Conservation (phyloP, 2,888 invertebrate species). For the Nomada flava region DNA sequence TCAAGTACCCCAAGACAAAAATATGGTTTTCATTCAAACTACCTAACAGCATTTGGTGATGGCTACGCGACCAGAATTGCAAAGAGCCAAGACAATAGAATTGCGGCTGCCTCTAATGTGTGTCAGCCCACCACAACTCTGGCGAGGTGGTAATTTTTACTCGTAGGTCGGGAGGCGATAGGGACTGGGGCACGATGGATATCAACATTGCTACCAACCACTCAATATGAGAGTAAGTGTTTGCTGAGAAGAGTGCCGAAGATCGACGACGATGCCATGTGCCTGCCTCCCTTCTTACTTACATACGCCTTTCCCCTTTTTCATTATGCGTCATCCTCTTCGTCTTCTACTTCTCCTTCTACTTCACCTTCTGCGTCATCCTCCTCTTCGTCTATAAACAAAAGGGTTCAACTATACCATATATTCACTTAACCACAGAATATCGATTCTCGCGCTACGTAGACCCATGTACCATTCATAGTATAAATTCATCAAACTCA, state of each 20-base stretch:
- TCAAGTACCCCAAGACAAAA: conserved; percentile 72
- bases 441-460: neutral
- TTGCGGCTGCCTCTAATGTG: conserved; percentile 72
- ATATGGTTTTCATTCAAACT: conserved; percentile 79
- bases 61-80: conserved; percentile 82
- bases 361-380: conserved; percentile 79
- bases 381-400: conserved; percentile 80
- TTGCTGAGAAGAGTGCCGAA: conserved; percentile 80
- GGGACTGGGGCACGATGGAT: conserved; percentile 77
- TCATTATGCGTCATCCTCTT: conserved; percentile 83
- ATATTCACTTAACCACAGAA: neutral
- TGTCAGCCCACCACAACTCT: conserved; percentile 82
- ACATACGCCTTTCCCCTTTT: conserved; percentile 77
- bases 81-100: conserved; percentile 79
- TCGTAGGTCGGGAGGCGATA: conserved; percentile 79
- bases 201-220: conserved; percentile 82
- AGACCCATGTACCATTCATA: neutral
- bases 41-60: conserved; percentile 83
- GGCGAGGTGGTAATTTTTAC: conserved; percentile 79
- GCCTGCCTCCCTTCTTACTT: conserved; percentile 81
- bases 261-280: conserved; percentile 79
- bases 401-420: conserved; percentile 6
- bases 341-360: conserved; percentile 79
- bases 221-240: conserved; percentile 84
- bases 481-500: conserved; percentile 41